Evolutionary conservation across 2,797 vertebrate genomes (phyloP), one percentile per base, ranked within the genome.

Genomic region (Selene dorsalis): DNA sequence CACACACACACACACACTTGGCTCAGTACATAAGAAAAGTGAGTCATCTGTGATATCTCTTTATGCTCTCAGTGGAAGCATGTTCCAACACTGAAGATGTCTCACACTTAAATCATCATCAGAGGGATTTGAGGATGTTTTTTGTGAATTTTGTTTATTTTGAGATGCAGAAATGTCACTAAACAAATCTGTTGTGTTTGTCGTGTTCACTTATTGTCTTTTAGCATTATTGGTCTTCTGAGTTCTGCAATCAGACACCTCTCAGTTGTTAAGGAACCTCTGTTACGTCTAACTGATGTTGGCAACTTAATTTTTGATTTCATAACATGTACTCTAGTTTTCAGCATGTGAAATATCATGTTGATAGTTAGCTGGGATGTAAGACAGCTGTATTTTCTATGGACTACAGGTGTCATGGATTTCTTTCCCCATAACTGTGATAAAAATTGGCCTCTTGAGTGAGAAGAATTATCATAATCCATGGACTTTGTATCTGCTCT

Each of bases 1-100:
- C 35, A 73, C 16, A 13, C 58, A 32, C 60, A 50, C 30, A 26
- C 60, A 67, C 55, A 43, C 74, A 71, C 75, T 69, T 83, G 73
- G 74, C 86, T 63, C 43, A 22, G 43, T 24, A 57, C 72, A 72
- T 59, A n/a, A 69, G 59, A 69, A 55, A 79, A 77, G 22, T 84
- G 89, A 90, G 56, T 87, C 89, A 87, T 87, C 79, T 70, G 75
- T 73, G 79, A 77, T 53, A 26, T 58, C 72, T 71, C 26, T 58
- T 79, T 58, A 83, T 71, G 70, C 83, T 85, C 77, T 65, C 75
- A 79, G 66, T 14, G 60, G 63, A 39, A 69, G 56, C 59, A 18
- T 76, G 79, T 87, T 84, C 71, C 64, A 67, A 69, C 60, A 68
- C 75, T 28, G 59, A 60, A 39, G 38, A 69, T 24, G 48, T 70